Percentiles rank a stretch among this genome's conserved stretches.
Conservation (phyloP, 2,113 vertebrate genomes). For the Upupa epops region DNA sequence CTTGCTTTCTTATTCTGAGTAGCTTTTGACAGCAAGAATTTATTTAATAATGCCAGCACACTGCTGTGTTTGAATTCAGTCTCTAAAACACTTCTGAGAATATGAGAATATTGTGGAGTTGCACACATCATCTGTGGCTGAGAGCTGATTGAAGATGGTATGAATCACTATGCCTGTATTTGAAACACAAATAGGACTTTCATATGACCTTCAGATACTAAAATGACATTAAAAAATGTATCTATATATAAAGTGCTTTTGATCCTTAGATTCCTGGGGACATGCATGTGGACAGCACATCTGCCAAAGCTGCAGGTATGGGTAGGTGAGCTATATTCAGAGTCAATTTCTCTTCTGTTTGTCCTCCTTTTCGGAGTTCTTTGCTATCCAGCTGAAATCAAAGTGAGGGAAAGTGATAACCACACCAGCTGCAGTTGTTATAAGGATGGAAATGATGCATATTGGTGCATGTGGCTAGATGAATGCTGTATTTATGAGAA, state of each 20-base stretch:
- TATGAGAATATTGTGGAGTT: neutral
- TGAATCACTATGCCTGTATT: neutral
- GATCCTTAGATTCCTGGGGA: neutral
- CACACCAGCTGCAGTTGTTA: neutral
- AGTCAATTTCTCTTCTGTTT: neutral
- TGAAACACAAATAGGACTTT: neutral
- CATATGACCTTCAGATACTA: neutral
- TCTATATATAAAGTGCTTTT: neutral
- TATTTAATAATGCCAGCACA: neutral
- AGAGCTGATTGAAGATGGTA: neutral
- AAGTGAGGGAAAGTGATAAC: neutral
- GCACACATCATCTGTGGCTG: neutral
- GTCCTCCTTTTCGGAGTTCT: neutral
- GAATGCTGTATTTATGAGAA: neutral
- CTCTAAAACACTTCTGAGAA: neutral
- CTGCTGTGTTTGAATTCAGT: neutral
- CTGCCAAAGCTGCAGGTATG: neutral
- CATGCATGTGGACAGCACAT: too few species aligned
- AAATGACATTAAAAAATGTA: neutral
- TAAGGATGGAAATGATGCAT: neutral
- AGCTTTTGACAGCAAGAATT: neutral
- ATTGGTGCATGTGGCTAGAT: fast-evolving
- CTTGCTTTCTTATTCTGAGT: neutral
- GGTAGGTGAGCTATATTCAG: neutral
- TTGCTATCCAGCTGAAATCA: neutral